Conservation (phyloP, 2,113 vertebrate genomes). For the Galbula dea region DNA sequence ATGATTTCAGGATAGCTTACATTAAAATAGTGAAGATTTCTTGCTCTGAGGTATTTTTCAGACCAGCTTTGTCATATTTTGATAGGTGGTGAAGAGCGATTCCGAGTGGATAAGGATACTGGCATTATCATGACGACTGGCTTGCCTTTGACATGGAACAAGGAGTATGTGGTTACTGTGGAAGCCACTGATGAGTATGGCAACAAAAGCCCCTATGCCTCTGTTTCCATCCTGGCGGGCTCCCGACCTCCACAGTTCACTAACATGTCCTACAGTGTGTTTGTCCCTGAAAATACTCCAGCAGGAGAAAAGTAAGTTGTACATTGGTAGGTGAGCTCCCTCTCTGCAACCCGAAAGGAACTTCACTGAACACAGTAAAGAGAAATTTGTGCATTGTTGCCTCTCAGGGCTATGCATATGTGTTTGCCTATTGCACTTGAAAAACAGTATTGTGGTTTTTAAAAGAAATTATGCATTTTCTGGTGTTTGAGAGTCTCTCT, state of each 20-base stretch:
- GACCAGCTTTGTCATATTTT: background rate
- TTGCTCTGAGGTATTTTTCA: background rate
- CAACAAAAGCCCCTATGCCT: conserved; percentile 72
- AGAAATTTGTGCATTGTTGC: background rate
- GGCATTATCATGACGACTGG: conserved; percentile 82
- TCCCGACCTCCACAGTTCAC: conserved; percentile 85
- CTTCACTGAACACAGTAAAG: background rate
- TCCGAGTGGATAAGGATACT: conserved; percentile 77
- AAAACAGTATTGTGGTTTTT: background rate
- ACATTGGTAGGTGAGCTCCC: background rate
- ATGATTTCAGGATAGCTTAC: background rate
- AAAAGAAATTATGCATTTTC: background rate
- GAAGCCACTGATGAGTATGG: conserved; percentile 74
- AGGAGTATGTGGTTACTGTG: conserved; percentile 82
- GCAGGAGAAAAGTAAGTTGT: conserved; percentile 80
- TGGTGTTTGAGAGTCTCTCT: background rate
- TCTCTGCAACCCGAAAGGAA: background rate
- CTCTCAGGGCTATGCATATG: background rate
- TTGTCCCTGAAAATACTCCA: conserved; percentile 77
- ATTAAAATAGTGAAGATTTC: background rate
- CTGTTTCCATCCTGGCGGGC: conserved; percentile 79
- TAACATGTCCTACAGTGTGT: conserved; percentile 80
- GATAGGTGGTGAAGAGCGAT: conserved; percentile 81
- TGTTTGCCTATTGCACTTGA: background rate
- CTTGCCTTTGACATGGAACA: conserved; percentile 76